Evolutionary conservation across 2,797 vertebrate species (phyloP), one percentile per base, ranked within the genome.

Genomic region (Eospalax fontanierii): DNA sequence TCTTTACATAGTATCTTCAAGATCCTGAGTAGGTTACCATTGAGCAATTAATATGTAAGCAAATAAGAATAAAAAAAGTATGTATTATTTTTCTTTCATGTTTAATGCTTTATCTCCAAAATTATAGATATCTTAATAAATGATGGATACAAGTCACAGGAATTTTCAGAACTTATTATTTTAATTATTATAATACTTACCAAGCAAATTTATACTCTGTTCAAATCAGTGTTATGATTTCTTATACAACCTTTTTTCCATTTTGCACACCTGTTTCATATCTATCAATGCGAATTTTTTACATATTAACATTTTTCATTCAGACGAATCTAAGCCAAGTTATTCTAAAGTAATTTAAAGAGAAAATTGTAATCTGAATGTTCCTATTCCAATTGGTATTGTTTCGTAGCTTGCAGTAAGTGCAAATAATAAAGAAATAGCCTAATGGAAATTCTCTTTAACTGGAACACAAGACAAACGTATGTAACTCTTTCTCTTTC

Each of bases 91-190:
- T 61, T 61, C 24, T 43, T 91, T 82, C 80, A 35, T 88, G 40
- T 71, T 57, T 82, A 65, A 38, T 70, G 15, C 33, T 79, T 65
- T 24, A 10, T 71, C 76, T 65, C 6, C 8, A n/a, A 59, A 80
- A 71, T 65, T 80, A 33, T 30, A 14, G 83, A n/a, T 61, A 91
- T 86, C 40, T 86, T 26, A 63, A 83, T 74, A 91, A 78, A 65
- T 61, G 4, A 59, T 61, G 4, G 70, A 75, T 76, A 79, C 1
- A 65, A 87, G 11, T 54, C 63, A 74, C 86, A 21, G 70, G 21
- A 40, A 38, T 90, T 84, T 80, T 81, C 65, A 82, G 0, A 40
- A 76, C 87, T 84, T 76, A 35, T 16, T 22, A 43, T 0, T 54
- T n/a, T 43, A 2, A 50, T 88, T 46, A 6, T 50, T n/a, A 38